A percentile compares a stretch with the other conserved stretches of the same genome.
phyloP scores from a whole-genome alignment of 2,797 vertebrate species.

The Myotis myotis region DNA sequence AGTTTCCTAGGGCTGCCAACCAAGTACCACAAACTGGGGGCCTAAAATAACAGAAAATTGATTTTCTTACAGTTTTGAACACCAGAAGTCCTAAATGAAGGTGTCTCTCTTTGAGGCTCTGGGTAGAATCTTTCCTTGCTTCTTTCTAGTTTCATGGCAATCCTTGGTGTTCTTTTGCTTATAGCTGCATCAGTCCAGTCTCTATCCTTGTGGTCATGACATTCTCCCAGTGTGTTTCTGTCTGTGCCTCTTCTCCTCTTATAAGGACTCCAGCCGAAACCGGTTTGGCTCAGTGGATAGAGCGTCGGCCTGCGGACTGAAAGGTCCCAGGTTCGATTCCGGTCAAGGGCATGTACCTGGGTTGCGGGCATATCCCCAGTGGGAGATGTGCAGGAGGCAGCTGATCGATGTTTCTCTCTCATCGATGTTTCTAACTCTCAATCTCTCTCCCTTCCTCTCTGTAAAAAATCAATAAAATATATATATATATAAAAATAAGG shows the following conservation, averaged over 20 bases:
- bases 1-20: background rate
- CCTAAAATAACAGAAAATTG: slow-evolving; percentile 18
- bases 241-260: background rate
- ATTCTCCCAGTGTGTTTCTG: background rate
- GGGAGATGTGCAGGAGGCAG: too few relatives aligned
- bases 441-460: too few relatives aligned
- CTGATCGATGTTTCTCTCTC: too few relatives aligned
- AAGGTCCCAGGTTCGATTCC: too few relatives aligned
- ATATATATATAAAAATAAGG: too few relatives aligned
- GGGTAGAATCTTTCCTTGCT: background rate
- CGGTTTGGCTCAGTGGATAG: too few relatives aligned
- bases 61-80: background rate
- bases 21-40: background rate
- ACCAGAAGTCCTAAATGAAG: background rate
- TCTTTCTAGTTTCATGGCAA: background rate
- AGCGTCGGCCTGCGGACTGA: too few relatives aligned
- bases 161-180: background rate
- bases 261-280: background rate
- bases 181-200: background rate
- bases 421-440: too few relatives aligned
- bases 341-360: too few relatives aligned
- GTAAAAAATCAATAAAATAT: too few relatives aligned
- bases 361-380: too few relatives aligned
- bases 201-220: background rate
- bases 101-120: background rate